A percentile compares a stretch with the other conserved stretches of the same genome.
phyloP scores from a whole-genome alignment of 2,797 vertebrate species.

The Sebastes itinus region DNA sequence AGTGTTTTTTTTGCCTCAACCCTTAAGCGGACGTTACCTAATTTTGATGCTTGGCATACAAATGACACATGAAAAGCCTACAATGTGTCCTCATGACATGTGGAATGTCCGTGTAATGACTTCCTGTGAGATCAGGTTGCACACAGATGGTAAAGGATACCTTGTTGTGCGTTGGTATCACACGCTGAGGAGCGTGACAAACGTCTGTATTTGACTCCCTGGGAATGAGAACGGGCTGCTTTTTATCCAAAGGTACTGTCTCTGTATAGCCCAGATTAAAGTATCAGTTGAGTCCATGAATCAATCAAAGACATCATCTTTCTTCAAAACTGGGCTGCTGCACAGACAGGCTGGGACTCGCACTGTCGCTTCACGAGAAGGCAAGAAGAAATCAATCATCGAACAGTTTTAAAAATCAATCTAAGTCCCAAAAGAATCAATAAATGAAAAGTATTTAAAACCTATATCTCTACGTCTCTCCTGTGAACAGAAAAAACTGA shows the following conservation, averaged over 20 bases:
- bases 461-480: neutral
- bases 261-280: neutral
- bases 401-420: neutral
- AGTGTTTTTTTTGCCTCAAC: no score
- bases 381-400: neutral
- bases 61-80: no score
- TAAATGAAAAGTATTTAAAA: neutral
- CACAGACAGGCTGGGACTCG: neutral
- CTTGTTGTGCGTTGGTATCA: no score
- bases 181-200: no score
- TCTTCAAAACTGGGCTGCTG: neutral
- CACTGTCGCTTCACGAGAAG: neutral
- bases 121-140: no score
- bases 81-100: no score
- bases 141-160: no score
- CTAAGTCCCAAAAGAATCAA: neutral
- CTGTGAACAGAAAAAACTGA: neutral
- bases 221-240: neutral
- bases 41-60: no score
- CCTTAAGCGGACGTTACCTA: no score
- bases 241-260: no score
- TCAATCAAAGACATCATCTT: neutral
- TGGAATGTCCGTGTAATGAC: no score
- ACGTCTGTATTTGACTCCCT: no score
- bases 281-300: neutral